These are phyloP conservation scores for Struthio camelus DNA, from an alignment of 2,113 vertebrate species.

Conservation along the genomic window DNA sequence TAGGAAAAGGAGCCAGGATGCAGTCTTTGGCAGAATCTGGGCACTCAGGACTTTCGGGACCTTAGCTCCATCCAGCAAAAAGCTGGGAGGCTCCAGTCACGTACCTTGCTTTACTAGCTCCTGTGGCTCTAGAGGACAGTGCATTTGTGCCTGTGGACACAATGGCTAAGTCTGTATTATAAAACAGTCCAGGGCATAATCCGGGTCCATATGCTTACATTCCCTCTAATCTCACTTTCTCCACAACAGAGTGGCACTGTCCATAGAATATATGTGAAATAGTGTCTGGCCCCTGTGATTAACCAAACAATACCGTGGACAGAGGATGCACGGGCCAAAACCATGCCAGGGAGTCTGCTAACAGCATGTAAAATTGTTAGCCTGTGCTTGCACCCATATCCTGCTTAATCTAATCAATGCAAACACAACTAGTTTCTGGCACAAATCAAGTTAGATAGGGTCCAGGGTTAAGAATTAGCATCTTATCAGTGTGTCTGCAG, in stretches of 20 bases:
- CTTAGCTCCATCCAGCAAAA: background rate
- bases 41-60: background rate
- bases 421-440: background rate
- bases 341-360: background rate
- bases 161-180: background rate
- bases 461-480: background rate
- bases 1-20: background rate
- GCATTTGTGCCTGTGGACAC: background rate
- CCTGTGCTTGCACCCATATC: background rate
- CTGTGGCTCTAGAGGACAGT: background rate
- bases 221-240: background rate
- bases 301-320: background rate
- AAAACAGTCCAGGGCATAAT: background rate
- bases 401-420: background rate
- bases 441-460: background rate
- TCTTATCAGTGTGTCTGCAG: background rate
- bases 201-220: background rate
- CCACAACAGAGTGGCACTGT: background rate
- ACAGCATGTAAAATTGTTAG: background rate
- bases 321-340: background rate
- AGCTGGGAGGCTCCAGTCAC: background rate
- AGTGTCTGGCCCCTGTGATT: background rate
- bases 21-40: background rate
- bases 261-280: background rate
- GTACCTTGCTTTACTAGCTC: background rate